Evolutionary conservation across 2,797 vertebrate genomes (phyloP).

Genomic region (Poeciliopsis paucimaculata): DNA sequence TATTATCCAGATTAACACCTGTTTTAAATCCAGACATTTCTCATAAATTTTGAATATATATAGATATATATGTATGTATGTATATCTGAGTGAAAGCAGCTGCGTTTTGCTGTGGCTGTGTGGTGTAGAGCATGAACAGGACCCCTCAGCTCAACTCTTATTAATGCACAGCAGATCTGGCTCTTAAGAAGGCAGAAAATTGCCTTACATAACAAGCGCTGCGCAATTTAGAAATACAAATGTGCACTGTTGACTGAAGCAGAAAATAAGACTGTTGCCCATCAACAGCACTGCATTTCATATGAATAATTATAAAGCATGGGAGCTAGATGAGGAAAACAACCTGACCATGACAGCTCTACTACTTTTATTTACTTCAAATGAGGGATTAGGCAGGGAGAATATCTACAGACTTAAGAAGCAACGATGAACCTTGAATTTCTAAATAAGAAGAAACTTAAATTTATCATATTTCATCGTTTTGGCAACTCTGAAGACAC

Average conservation of each 20-base stretch:
- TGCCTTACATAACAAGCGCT: slow-evolving; percentile 86
- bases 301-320: slow-evolving; percentile 87
- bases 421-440: slow-evolving; percentile 69
- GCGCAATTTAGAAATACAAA: slow-evolving; percentile 89
- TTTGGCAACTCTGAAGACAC: slow-evolving; percentile 42
- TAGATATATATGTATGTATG: neutral
- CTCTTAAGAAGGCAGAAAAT: slow-evolving; percentile 89
- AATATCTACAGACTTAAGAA: slow-evolving; percentile 76
- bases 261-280: slow-evolving; percentile 99
- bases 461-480: slow-evolving; percentile 66
- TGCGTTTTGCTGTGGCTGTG: slow-evolving; percentile 47
- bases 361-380: slow-evolving; percentile 85
- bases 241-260: slow-evolving; percentile 99
- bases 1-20: slow-evolving; percentile 33
- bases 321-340: slow-evolving; percentile 78
- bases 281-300: slow-evolving; percentile 94
- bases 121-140: slow-evolving; percentile 64
- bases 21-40: slow-evolving; percentile 42
- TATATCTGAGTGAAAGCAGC: slow-evolving; percentile 29
- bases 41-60: slow-evolving; percentile 38
- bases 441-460: slow-evolving; percentile 67
- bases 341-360: slow-evolving; percentile 83
- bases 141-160: slow-evolving; percentile 77
- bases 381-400: slow-evolving; percentile 81
- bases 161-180: slow-evolving; percentile 83